A percentile compares a stretch with the other conserved stretches of the same genome.
phyloP scores from a whole-genome alignment of 2,113 vertebrate species.

The Corythornis vintsioides region DNA sequence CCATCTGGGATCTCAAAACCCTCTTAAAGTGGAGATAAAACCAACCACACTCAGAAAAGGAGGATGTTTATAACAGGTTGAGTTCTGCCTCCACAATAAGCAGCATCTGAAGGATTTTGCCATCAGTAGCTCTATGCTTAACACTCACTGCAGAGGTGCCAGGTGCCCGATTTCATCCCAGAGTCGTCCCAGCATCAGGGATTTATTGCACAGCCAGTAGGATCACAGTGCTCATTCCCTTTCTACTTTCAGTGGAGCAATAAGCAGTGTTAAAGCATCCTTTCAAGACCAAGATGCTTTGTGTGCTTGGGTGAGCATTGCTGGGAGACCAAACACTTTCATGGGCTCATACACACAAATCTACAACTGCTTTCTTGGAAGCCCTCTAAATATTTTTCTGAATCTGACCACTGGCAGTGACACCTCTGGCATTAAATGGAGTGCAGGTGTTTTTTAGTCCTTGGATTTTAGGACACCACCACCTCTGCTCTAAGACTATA shows the following conservation, averaged over 20 bases:
- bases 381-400: not conserved
- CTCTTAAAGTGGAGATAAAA: conserved; percentile 30
- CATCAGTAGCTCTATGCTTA: not conserved
- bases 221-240: not conserved
- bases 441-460: not conserved
- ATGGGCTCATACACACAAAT: not conserved
- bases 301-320: not conserved
- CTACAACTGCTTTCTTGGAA: not conserved
- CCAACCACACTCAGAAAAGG: not conserved
- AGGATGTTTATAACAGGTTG: not conserved
- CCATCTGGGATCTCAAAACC: conserved; percentile 43
- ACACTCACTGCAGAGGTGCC: not conserved
- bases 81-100: conserved; percentile 9
- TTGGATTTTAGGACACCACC: not conserved
- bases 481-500: not conserved
- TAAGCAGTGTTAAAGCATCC: not conserved
- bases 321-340: not conserved
- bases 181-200: not conserved
- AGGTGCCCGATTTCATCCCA: not conserved
- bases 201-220: not conserved
- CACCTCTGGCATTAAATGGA: not conserved
- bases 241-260: not conserved
- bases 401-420: not conserved
- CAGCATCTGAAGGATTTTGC: conserved; percentile 1
- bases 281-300: not conserved